These are phyloP conservation scores for Drosophila tsacasi DNA, from an alignment of 1,140 invertebrate species.

Conservation along the genomic window DNA sequence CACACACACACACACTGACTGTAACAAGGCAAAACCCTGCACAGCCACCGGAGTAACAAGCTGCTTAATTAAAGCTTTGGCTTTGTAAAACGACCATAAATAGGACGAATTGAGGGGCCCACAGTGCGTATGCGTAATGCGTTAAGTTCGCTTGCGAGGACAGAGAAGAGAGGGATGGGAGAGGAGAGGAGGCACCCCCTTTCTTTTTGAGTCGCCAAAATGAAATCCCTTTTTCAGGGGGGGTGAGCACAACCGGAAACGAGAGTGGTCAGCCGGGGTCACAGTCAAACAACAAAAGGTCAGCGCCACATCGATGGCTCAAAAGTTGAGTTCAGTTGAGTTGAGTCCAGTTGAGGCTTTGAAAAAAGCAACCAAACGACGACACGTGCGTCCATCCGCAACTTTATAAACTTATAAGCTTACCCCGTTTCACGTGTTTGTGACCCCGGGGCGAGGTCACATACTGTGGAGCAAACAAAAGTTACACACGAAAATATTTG, in stretches of 20 bases:
- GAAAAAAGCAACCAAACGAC: slow-evolving; percentile 29
- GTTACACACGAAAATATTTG: slow-evolving; percentile 43
- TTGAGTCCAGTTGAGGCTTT: slow-evolving; percentile 2
- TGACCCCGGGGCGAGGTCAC: slow-evolving; percentile 29
- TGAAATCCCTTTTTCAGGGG: slow-evolving; percentile 51
- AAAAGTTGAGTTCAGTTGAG: not conserved
- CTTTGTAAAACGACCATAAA: slow-evolving; percentile 34
- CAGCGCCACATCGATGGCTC: slow-evolving; percentile 27
- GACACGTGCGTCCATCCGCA: slow-evolving; percentile 58
- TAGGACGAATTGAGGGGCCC: slow-evolving; percentile 1
- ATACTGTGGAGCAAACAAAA: slow-evolving; percentile 31
- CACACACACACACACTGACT: slow-evolving; percentile 3
- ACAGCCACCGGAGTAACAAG: slow-evolving; percentile 1
- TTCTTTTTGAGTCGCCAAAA: slow-evolving; percentile 12
- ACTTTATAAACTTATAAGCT: slow-evolving; percentile 53
- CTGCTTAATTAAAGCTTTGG: slow-evolving; percentile 40
- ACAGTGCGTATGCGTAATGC: slow-evolving; percentile 61
- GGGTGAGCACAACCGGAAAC: not conserved
- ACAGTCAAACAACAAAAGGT: slow-evolving; percentile 45
- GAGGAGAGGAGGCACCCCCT: slow-evolving; percentile 1
- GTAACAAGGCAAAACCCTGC: too few relatives aligned
- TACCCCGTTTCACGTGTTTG: slow-evolving; percentile 24
- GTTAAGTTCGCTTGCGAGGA: slow-evolving; percentile 36
- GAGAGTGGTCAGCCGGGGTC: not conserved
- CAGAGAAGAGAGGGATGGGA: not conserved